Evolutionary conservation across 2,113 vertebrate species (phyloP).

Genomic region (Scatophagus argus): DNA sequence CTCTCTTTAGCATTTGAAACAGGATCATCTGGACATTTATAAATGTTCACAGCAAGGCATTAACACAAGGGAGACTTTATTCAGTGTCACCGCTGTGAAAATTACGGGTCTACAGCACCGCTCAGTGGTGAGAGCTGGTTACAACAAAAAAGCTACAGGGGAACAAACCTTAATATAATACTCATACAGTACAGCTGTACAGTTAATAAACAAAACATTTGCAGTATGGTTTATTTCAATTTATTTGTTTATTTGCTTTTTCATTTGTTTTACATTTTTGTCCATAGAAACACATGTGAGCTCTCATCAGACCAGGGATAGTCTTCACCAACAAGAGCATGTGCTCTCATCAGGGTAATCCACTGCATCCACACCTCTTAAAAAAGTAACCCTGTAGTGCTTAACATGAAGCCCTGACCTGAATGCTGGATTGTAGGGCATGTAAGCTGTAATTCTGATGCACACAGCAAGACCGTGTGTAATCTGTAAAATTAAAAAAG

Average conservation of each 20-base stretch:
- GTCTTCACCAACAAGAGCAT: not conserved
- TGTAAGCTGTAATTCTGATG: not conserved
- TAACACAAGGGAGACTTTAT: not conserved
- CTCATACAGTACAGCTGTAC: not conserved
- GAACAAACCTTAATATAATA: not conserved
- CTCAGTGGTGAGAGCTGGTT: slow-evolving; percentile 17
- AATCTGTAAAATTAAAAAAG: not conserved
- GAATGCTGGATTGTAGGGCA: not conserved
- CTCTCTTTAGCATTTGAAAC: not conserved
- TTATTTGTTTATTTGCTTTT: not conserved
- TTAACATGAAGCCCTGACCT: not conserved
- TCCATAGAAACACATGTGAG: not conserved
- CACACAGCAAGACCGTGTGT: not conserved
- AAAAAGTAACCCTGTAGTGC: not conserved
- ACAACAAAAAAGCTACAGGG: not conserved
- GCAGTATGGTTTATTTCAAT: not conserved
- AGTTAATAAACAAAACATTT: not conserved
- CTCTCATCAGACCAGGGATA: not conserved
- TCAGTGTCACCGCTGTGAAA: not conserved
- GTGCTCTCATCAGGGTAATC: not conserved
- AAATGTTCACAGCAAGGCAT: not conserved
- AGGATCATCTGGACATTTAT: not conserved
- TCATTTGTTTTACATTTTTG: not conserved
- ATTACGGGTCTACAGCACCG: slow-evolving; percentile 4
- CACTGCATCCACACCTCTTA: not conserved